Base-by-base conservation (phyloP, 2,888 invertebrate species). In the Villa cingulata region DNA sequence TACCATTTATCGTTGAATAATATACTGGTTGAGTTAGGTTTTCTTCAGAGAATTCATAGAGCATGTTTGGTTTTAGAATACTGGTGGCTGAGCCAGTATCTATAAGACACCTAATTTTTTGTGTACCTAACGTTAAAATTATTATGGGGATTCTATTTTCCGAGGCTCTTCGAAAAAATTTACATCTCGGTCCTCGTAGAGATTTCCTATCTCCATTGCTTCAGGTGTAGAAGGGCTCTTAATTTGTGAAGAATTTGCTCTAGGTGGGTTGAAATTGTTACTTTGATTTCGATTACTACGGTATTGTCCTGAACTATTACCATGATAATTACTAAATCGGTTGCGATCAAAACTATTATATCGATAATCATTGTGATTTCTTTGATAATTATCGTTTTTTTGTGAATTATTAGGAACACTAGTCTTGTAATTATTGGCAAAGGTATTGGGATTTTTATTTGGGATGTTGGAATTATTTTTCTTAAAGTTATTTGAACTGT, bases 1-100 rank as follows among this genome's bases (percentile, higher is more conserved):
- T 44, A 17, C 49, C 49, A 41, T 51, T 51, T 43, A 51, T 45
- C 1, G 51, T 46, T 34, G 46, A 23, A 43, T 50, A 51, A 18
- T 45, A 45, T 5, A 37, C 16, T 3, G 45, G 45, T 45, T 29
- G 19, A 19, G 15, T 40, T 45, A 45, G 39, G 4, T 32, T 32
- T 32, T 32, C 29, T 32, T 32, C 29, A 32, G 29, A 32, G 12
- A 12, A 32, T 12, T 32, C 29, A 32, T 7, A 4, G 3, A 32
- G 46, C 17, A 53, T 53, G 15, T 46, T 50, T 4, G 41, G 23
- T n/a, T 41, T 41, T 5, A 45, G 32, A 7, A 32, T 14, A 32
- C 29, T 32, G 7, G 29, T 32, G 29, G 29, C 29, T 32, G 29
- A 32, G 3, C 29, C 29, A 19, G 19, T 23, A 20, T 27, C 20